Base-by-base conservation (phyloP, 2,797 vertebrate species). In the Peromyscus aztecus region DNA sequence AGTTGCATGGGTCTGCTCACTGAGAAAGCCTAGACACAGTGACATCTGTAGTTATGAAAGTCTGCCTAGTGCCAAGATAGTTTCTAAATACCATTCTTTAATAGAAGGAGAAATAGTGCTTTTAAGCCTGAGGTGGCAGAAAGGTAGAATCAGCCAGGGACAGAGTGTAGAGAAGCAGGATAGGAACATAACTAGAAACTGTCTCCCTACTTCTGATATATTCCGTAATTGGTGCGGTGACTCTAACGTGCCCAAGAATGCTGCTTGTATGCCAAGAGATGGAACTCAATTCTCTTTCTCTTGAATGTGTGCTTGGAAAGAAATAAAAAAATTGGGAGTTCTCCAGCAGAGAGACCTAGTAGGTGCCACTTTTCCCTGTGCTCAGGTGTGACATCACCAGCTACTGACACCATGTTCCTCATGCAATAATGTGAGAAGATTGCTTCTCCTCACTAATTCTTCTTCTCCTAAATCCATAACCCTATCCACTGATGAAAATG, bases 61-160 rank as follows among this genome's bases (percentile, higher is more conserved):
- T 52, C n/a, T 69, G 5, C 57, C 24, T 75, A 19, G 31, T 34
- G 16, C 12, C n/a, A 21, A 80, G 49, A 49, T 55, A 4, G 10
- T 90, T 94, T 81, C 87, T 90, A 63, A 92, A 43, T 67, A 69
- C 14, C 19, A 8, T 87, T 95, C 10, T 75, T 24, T 83, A 40
- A 27, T n/a, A 46, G 43, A 86, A 93, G 91, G 16, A 73, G n/a
- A 87, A 67, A 75, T 43, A 29, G 37, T 40, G 63, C 34, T 31
- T 81, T 55, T 37, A 13, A 59, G 63, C 85, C n/a, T n/a, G 0
- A 49, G 49, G 31, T 1, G 16, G 52, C 37, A 21, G 73, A 86
- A 67, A 34, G 73, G 59, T 4, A 88, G 34, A 23, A 40, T 80
- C 13, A 23, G 2, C 49, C 37, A 63, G 73, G 31, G 69, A 76